These are phyloP conservation scores for Coranthus polyacanthus DNA, from an alignment of 2,797 vertebrate genomes.

Conservation along the genomic window DNA sequence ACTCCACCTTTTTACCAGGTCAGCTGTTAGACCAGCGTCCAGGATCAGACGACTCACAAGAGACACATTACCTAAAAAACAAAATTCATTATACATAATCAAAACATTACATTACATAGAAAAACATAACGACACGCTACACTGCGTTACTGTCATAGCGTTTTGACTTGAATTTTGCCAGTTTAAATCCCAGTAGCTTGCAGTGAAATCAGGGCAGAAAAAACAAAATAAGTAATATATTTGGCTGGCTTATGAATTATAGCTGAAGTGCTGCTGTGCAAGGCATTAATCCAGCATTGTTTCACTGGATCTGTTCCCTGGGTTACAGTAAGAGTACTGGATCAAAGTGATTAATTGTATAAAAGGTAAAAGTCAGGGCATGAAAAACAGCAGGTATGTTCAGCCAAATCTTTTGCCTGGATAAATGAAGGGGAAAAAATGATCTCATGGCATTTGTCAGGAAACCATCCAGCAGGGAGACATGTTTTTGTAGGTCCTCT, in stretches of 20 bases:
- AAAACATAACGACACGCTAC: not conserved
- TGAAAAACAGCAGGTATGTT: conserved; percentile 31
- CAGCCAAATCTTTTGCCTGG: conserved; percentile 31
- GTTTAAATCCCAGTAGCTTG: not conserved
- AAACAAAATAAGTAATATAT: conserved; percentile 12
- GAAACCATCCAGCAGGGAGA: conserved; percentile 45
- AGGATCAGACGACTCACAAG: conserved; percentile 91
- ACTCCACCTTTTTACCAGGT: conserved; percentile 92
- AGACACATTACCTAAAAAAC: conserved; percentile 76
- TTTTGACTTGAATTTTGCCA: not conserved
- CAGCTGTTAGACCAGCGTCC: conserved; percentile 93
- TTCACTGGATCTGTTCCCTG: conserved; percentile 21
- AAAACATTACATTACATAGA: conserved; percentile 18
- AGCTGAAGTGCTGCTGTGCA: conserved; percentile 9
- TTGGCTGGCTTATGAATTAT: not conserved
- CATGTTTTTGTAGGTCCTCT: conserved; percentile 24
- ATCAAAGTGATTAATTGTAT: conserved; percentile 21
- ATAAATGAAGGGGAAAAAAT: conserved; percentile 16
- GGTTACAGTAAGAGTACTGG: conserved; percentile 3
- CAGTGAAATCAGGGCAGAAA: not conserved
- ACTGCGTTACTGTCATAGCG: not conserved
- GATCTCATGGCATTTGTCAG: conserved; percentile 35
- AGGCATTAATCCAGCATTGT: conserved; percentile 4
- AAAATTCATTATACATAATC: conserved; percentile 35
- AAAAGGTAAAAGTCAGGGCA: conserved; percentile 12